phyloP scores from a whole-genome alignment of 1,140 invertebrate species.

The Diorhabda carinulata region DNA sequence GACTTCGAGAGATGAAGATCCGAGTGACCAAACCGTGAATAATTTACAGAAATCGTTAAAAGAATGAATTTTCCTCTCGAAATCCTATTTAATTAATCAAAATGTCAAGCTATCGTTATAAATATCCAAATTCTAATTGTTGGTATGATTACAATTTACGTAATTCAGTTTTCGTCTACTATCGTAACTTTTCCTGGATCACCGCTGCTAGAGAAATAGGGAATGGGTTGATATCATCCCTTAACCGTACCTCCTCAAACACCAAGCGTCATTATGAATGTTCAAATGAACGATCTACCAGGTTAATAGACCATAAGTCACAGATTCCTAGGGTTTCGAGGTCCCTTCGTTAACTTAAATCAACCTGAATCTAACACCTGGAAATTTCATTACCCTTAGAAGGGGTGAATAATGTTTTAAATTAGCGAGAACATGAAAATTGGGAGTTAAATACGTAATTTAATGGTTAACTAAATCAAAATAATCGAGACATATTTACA shows the following conservation, averaged over 20 bases:
- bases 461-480: too few relatives aligned
- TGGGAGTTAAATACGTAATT: too few relatives aligned
- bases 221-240: neutral
- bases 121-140: too few relatives aligned
- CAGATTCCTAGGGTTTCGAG: neutral
- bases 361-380: slow-evolving; percentile 12
- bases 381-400: slow-evolving; percentile 12
- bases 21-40: too few relatives aligned
- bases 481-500: too few relatives aligned
- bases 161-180: neutral
- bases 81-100: too few relatives aligned
- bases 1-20: too few relatives aligned
- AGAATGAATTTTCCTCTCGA: too few relatives aligned
- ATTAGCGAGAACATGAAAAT: too few relatives aligned
- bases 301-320: slow-evolving; percentile 13
- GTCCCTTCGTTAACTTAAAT: slow-evolving; percentile 3
- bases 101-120: too few relatives aligned
- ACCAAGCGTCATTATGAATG: slow-evolving; percentile 9
- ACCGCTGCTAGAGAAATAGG: neutral
- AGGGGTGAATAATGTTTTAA: neutral
- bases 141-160: too few relatives aligned
- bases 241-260: neutral
- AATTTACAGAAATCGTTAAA: too few relatives aligned
- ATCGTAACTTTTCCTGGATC: neutral
- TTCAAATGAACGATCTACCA: slow-evolving; percentile 11